Evolutionary conservation across 2,888 invertebrate genomes (phyloP), one percentile per base, ranked within the genome.

Genomic region (Hedya salicella): DNA sequence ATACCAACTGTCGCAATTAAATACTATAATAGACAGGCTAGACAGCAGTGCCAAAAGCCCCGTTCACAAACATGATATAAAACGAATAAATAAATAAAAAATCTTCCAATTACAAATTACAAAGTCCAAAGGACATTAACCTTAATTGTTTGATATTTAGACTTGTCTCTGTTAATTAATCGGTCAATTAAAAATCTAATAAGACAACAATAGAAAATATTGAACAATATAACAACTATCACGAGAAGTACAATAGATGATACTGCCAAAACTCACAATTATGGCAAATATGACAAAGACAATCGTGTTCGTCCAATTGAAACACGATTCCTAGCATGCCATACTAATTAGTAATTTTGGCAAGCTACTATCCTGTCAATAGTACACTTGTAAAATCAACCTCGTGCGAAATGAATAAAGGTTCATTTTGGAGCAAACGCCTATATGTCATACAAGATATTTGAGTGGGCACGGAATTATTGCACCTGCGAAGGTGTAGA

Each of bases 401-500:
- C 50, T 44, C 44, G 36, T 11, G 0, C 9, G 14, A n/a, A 25
- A 44, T n/a, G 1, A 9, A 39, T 50, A 3, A 36, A 30, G 30
- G 36, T 59, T 25, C 17, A 5, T 14, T 36, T 39, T 65, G 8
- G 16, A 39, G 16, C 36, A 19, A 2, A 44, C 19, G 3, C 13
- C 3, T 16, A 17, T 32, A 17, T n/a, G n/a, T 32, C 19, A 30
- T 53, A 36, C 9, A 52, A 36, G 32, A 14, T 39, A 53, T 46
- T 46, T 53, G 36, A 39, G 53, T 46, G 53, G 74, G 74, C 73
- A 74, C 69, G 65, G 71, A 73, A 71, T 62, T 69, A 75, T 74
- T 78, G 83, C 85, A 89, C 86, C 87, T 88, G 86, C 72, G 78
- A 81, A 86, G 84, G 86, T 86, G 80, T 73, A 71, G 42, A 74